Conservation (phyloP, 2,888 invertebrate species). For the Alentia gelatinosa region DNA sequence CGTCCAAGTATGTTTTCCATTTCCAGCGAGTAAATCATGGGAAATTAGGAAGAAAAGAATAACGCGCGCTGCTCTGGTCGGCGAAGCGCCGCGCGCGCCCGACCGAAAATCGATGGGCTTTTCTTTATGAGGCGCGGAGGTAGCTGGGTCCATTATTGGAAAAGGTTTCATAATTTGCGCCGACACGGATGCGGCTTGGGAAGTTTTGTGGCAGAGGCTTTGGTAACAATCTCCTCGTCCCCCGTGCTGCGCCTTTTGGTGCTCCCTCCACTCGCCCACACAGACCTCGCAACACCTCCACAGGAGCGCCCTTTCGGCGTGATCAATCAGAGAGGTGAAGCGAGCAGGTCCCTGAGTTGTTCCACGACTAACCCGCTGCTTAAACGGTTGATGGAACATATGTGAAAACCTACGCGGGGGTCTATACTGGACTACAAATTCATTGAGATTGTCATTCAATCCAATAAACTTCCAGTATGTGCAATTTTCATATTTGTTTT, state of each 20-base stretch:
- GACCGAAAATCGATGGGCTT: neutral
- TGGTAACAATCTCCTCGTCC: neutral
- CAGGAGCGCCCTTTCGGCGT: neutral
- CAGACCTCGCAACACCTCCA: no score
- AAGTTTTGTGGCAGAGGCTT: neutral
- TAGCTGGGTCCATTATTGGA: conserved; percentile 3
- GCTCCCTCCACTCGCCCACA: no score
- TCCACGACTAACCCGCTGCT: no score
- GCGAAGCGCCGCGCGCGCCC: neutral
- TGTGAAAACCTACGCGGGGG: no score
- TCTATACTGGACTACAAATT: no score
- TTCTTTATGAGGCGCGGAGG: neutral
- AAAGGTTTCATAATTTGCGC: conserved; percentile 17
- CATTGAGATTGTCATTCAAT: no score
- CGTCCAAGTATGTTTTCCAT: conserved; percentile 44
- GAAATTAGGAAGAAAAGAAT: conserved; percentile 31
- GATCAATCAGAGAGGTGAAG: neutral
- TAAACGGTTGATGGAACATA: no score
- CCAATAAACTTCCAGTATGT: no score
- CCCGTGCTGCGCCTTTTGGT: neutral
- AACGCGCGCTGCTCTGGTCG: neutral
- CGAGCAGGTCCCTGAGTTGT: no score
- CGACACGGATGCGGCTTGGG: neutral
- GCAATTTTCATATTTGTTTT: no score
- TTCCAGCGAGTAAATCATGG: conserved; percentile 40